These are phyloP conservation scores for Brachionus plicatilis DNA, from an alignment of 1,140 invertebrate genomes.

Conservation along the genomic window DNA sequence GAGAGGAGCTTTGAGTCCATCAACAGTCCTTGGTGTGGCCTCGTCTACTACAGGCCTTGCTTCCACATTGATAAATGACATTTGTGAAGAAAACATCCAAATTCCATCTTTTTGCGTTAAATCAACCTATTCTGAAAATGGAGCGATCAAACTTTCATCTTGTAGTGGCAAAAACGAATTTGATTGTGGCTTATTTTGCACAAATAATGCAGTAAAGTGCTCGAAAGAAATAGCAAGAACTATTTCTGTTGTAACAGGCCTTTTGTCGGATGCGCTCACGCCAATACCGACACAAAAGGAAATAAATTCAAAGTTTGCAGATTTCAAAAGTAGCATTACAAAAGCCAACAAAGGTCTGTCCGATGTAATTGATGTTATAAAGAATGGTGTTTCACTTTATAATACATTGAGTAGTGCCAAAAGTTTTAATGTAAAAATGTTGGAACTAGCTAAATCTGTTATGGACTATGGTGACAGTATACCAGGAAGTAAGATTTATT, in stretches of 20 bases:
- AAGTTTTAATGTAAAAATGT: not conserved
- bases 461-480: not conserved
- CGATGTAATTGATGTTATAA: not conserved
- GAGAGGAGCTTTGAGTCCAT: not conserved
- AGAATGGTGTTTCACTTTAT: not conserved
- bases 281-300: not conserved
- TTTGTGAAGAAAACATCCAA: not conserved
- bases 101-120: not conserved
- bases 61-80: not conserved
- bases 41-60: not conserved
- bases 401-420: not conserved
- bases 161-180: not conserved
- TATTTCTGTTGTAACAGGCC: not conserved
- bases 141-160: not conserved
- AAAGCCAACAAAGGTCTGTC: not conserved
- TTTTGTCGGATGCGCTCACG: not conserved
- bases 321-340: not conserved
- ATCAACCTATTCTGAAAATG: not conserved
- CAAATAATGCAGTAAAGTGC: not conserved
- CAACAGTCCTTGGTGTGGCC: not conserved
- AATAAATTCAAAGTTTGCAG: not conserved
- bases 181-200: conserved; percentile 1
- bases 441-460: not conserved
- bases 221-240: not conserved
- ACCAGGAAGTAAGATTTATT: not conserved